Base-by-base conservation (phyloP, 2,797 vertebrate genomes). In the Okamejei kenojei region DNA sequence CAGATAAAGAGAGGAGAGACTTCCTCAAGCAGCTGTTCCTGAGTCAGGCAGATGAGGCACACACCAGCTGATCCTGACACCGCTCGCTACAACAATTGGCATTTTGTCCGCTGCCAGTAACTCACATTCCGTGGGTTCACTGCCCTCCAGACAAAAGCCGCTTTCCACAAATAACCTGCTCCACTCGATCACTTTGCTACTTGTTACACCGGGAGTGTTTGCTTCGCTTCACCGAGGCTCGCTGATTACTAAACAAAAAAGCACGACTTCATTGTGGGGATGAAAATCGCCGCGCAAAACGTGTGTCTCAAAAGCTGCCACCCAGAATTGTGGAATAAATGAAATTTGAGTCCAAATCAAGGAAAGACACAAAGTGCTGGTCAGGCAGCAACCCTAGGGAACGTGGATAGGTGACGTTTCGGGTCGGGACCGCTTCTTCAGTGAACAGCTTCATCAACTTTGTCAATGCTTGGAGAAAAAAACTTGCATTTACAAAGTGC, bases 11-110 rank as follows among this genome's bases (percentile, higher is more conserved):
- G 45, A 35, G 6, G 45, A 74, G 38, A 74, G 38, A 54, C 35
- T 71, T 32, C 90, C 90, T 76, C 15, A 1, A 92, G 90, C 90
- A 92, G 90, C 90, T 92, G 90, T 92, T 54, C 26, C 71, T 76
- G 90, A 92, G 38, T 92, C 90, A 92, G 71, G 76, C 90, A 76
- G 90, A 92, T 92, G 71, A 92, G 90, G 38, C 90, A 76, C 90
- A 76, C 71, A 71, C 35, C 90, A 92, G 90, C 90, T 92, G 90
- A 92, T 92, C 90, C 71, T n/a, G 21, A 92, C 90, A 92, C 68
- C 32, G 35, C 71, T 11, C 65, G 74, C 9, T 17, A 23, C 90
- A 92, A 92, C 90, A 92, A 92, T 92, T 92, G 90, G 90, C 90
- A 92, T 92, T 76, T 92, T 92, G 90, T 92, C 71, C 73, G 32